Conservation (phyloP, 1,140 invertebrate genomes). For the Papilio dardanus region DNA sequence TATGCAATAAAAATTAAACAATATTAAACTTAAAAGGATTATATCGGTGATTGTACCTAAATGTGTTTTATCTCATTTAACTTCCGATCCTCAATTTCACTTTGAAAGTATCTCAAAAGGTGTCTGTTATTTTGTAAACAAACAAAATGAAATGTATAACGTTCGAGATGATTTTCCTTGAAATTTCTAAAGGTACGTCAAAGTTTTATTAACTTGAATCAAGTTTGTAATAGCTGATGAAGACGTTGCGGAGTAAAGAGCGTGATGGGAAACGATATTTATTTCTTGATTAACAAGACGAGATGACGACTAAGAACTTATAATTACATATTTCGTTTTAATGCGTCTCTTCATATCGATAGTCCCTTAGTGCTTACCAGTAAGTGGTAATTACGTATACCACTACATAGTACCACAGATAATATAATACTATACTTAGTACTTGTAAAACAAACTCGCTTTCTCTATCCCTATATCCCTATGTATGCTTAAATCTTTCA, state of each 20-base stretch:
- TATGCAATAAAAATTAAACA: neutral
- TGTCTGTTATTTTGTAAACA: slow-evolving; percentile 20
- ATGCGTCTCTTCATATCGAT: neutral
- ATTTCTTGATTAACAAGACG: neutral
- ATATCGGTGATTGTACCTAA: slow-evolving; percentile 28
- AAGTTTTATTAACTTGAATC: slow-evolving; percentile 35
- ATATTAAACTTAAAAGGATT: neutral
- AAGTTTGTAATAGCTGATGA: slow-evolving; percentile 32
- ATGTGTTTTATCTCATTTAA: slow-evolving; percentile 24
- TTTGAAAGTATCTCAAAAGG: slow-evolving; percentile 35
- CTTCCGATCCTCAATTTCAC: slow-evolving; percentile 33
- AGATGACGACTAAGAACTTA: neutral
- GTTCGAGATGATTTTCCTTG: slow-evolving; percentile 24
- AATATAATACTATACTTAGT: too few relatives aligned
- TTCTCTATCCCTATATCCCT: too few relatives aligned
- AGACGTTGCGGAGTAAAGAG: slow-evolving; percentile 8
- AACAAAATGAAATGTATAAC: slow-evolving; percentile 7
- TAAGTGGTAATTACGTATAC: too few relatives aligned
- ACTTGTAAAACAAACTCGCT: too few relatives aligned
- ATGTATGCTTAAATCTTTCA: too few relatives aligned
- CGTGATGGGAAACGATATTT: slow-evolving; percentile 3
- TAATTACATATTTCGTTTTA: neutral
- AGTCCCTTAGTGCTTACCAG: too few relatives aligned
- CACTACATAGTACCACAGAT: too few relatives aligned
- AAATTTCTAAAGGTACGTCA: slow-evolving; percentile 31